phyloP scores from a whole-genome alignment of 1,140 invertebrate genomes.

The Eubasilissa regina region DNA sequence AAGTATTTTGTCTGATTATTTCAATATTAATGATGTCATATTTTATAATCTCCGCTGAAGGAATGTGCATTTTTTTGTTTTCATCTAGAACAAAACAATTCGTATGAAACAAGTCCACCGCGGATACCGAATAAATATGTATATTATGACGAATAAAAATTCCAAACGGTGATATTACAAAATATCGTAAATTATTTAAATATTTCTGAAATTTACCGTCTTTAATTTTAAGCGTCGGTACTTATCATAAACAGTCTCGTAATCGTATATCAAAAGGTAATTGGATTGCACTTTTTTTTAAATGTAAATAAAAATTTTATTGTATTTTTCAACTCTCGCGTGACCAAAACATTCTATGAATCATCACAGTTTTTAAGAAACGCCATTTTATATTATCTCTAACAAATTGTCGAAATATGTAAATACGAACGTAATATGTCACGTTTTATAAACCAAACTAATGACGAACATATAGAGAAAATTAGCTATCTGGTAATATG shows the following conservation, averaged over 20 bases:
- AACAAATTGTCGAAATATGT: slow-evolving; percentile 10
- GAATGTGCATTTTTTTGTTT: too few relatives aligned
- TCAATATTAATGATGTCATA: too few relatives aligned
- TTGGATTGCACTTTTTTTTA: not conserved
- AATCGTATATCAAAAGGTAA: not conserved
- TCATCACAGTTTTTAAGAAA: not conserved
- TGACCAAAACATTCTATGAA: not conserved
- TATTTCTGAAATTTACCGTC: not conserved
- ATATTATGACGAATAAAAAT: not conserved
- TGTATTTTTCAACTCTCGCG: too few relatives aligned
- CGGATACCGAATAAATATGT: slow-evolving; percentile 1
- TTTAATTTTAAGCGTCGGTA: not conserved
- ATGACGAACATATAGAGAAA: not conserved
- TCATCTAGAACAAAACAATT: too few relatives aligned
- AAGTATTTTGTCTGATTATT: too few relatives aligned
- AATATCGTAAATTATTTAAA: slow-evolving; percentile 17
- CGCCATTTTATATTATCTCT: not conserved
- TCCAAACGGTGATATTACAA: not conserved
- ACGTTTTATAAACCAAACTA: not conserved
- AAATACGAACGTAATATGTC: not conserved
- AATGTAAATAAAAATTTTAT: too few relatives aligned
- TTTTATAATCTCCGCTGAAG: too few relatives aligned
- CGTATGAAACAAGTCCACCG: not conserved
- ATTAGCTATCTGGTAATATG: slow-evolving; percentile 4
- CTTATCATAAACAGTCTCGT: slow-evolving; percentile 18